Evolutionary conservation across 1,140 invertebrate genomes (phyloP).

Genomic region (Bombyx mandarina): DNA sequence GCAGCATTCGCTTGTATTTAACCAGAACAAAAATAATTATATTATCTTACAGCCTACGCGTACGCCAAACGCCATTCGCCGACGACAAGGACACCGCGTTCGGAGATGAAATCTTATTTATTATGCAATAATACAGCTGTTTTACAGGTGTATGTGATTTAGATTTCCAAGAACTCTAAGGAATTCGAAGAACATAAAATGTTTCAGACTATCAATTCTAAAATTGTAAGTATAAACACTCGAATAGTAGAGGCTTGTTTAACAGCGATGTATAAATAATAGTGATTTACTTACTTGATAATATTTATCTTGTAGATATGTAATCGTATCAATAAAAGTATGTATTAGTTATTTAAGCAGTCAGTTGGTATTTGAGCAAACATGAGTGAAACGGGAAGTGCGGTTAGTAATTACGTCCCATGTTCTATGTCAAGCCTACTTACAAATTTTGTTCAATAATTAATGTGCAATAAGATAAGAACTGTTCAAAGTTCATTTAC

Average conservation of each 20-base stretch:
- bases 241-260: conserved; percentile 5
- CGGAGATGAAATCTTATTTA: conserved; percentile 5
- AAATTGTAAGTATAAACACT: conserved; percentile 23
- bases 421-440: background rate
- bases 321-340: conserved; percentile 14
- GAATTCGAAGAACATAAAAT: conserved; percentile 11
- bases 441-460: conserved; percentile 1
- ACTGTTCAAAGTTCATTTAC: conserved; percentile 5
- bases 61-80: conserved; percentile 11
- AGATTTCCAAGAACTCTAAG: conserved; percentile 1
- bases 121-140: conserved; percentile 15
- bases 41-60: background rate
- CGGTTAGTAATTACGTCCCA: conserved; percentile 13
- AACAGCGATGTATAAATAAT: conserved; percentile 13
- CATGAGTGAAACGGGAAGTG: conserved; percentile 17
- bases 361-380: conserved; percentile 6
- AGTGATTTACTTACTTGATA: conserved; percentile 7
- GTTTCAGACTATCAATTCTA: conserved; percentile 14
- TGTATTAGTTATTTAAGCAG: background rate
- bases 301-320: conserved; percentile 10
- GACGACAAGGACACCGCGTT: conserved; percentile 7
- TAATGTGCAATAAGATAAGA: conserved; percentile 4
- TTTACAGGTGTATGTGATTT: conserved; percentile 5
- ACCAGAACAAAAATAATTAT: conserved; percentile 13
- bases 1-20: conserved; percentile 9